A percentile compares a stretch with the other conserved stretches of the same genome.
phyloP scores from a whole-genome alignment of 1,140 invertebrate species.

The Leptinotarsa lineolata region DNA sequence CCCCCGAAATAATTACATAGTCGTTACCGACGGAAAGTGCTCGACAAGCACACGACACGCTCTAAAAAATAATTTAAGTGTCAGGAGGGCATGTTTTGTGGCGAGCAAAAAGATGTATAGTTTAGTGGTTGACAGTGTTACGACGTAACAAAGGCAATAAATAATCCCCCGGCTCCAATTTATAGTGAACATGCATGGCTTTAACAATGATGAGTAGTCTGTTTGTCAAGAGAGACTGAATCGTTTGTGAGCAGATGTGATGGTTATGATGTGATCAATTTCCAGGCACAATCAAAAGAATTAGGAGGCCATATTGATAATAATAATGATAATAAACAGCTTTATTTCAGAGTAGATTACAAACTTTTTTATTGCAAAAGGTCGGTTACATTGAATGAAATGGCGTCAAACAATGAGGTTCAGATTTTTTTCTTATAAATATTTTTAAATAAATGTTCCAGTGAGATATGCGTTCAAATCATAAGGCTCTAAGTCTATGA shows the following conservation, averaged over 20 bases:
- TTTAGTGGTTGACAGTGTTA: conserved; percentile 25
- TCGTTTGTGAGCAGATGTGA: background rate
- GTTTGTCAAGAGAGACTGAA: conserved; percentile 5
- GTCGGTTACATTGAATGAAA: too few relatives aligned
- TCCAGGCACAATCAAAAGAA: too few relatives aligned
- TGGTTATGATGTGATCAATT: background rate
- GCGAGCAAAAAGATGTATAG: conserved; percentile 24
- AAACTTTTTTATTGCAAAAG: too few relatives aligned
- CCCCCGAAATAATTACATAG: conserved; percentile 12
- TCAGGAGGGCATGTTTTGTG: conserved; percentile 16
- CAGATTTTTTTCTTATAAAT: too few relatives aligned
- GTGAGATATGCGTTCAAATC: too few relatives aligned
- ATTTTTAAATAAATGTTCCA: too few relatives aligned
- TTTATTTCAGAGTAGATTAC: too few relatives aligned
- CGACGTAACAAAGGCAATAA: conserved; percentile 25
- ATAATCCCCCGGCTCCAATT: conserved; percentile 22
- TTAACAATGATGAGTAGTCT: conserved; percentile 21
- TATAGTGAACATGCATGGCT: conserved; percentile 1
- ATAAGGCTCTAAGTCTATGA: too few relatives aligned
- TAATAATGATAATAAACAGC: too few relatives aligned
- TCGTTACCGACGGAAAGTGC: conserved; percentile 2
- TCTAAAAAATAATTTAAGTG: conserved; percentile 24
- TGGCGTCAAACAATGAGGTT: too few relatives aligned
- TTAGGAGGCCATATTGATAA: too few relatives aligned
- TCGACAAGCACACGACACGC: conserved; percentile 19